Percentiles rank a stretch among this genome's conserved stretches.
phyloP scores from a whole-genome alignment of 1,140 invertebrate species.

The Eriocheir sinensis region DNA sequence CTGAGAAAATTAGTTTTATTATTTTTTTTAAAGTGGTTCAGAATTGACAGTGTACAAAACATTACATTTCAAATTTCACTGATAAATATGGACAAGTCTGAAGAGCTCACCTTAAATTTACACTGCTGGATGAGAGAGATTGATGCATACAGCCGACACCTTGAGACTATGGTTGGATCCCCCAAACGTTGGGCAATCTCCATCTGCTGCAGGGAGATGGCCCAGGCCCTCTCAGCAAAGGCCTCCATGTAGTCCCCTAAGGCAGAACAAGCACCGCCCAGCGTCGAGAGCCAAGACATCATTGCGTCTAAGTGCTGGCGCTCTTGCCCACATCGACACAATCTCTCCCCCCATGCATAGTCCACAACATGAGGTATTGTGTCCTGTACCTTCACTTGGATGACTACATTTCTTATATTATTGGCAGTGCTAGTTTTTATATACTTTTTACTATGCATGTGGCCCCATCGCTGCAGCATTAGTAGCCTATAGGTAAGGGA shows the following conservation, averaged over 20 bases:
- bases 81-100: neutral
- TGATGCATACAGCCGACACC: conserved; percentile 93
- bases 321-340: conserved; percentile 83
- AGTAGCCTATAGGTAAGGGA: conserved; percentile 47
- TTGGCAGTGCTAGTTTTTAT: neutral
- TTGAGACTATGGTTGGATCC: conserved; percentile 89
- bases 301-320: conserved; percentile 90
- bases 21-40: neutral
- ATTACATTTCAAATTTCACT: too few species aligned
- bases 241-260: conserved; percentile 91
- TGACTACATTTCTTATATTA: neutral
- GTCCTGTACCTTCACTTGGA: conserved; percentile 45
- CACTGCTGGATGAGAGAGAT: conserved; percentile 93
- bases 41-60: neutral
- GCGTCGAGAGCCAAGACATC: conserved; percentile 97
- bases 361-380: conserved; percentile 60
- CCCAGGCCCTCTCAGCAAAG: conserved; percentile 92
- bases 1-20: neutral
- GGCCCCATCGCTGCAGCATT: conserved; percentile 33
- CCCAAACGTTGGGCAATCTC: conserved; percentile 89
- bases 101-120: conserved; percentile 73
- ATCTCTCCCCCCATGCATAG: conserved; percentile 57
- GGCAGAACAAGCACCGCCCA: conserved; percentile 96
- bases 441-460: neutral
- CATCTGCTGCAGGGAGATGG: conserved; percentile 92